Evolutionary conservation across 2,113 vertebrate species (phyloP).

Genomic region (Prunella fulvescens): DNA sequence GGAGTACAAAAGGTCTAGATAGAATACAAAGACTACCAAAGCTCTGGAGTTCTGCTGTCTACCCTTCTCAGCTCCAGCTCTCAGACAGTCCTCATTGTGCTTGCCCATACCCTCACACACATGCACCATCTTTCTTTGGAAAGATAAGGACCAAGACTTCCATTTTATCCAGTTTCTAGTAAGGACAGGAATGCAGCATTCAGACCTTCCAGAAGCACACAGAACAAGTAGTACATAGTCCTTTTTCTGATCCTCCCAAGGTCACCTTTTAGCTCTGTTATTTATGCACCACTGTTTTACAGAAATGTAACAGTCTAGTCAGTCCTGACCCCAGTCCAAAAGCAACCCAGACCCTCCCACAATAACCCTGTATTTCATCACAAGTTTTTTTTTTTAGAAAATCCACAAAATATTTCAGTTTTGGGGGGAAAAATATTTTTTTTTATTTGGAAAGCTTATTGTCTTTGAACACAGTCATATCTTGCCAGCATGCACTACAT

Average conservation of each 20-base stretch:
- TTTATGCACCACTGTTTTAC: not conserved
- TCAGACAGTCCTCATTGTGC: not conserved
- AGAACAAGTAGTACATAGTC: not conserved
- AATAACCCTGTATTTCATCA: not conserved
- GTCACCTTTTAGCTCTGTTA: not conserved
- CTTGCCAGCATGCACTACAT: not conserved
- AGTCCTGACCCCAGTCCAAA: not conserved
- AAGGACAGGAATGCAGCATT: not conserved
- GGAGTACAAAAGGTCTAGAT: not conserved
- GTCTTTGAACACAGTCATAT: not conserved
- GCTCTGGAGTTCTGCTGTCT: not conserved
- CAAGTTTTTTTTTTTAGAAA: not conserved
- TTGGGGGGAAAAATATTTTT: fast-evolving
- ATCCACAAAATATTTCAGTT: not conserved
- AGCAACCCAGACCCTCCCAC: not conserved
- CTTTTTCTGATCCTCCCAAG: not conserved
- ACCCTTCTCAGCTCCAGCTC: not conserved
- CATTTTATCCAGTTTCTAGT: not conserved
- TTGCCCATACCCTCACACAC: not conserved
- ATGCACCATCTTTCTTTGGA: not conserved
- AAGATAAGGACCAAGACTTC: not conserved
- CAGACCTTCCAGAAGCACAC: not conserved
- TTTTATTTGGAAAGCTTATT: not conserved
- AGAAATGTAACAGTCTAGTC: not conserved
- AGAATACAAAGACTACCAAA: not conserved